Percentiles rank a stretch among this genome's conserved stretches.
These are phyloP conservation scores for Procavia capensis DNA, from an alignment of 2,113 vertebrate genomes.

Conservation along the genomic window DNA sequence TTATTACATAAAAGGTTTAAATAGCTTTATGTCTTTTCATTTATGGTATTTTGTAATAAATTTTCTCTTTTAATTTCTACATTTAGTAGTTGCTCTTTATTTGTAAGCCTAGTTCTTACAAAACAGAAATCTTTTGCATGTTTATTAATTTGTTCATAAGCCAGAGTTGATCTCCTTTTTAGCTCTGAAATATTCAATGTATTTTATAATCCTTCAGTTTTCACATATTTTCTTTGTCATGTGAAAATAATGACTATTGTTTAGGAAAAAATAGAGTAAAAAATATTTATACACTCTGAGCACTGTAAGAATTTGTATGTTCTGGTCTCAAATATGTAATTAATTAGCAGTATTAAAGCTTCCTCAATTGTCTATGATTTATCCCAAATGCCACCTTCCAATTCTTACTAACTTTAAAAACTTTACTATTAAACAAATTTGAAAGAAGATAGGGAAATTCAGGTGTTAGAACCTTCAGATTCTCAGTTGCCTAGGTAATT, in stretches of 20 bases:
- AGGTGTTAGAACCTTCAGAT: not conserved
- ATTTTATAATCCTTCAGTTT: not conserved
- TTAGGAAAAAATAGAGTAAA: not conserved
- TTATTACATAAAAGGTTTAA: not conserved
- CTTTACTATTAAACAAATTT: not conserved
- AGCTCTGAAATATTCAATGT: not conserved
- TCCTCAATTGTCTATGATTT: not conserved
- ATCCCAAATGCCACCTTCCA: not conserved
- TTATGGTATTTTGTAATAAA: not conserved
- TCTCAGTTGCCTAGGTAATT: not conserved
- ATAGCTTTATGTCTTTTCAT: not conserved
- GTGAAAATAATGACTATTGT: not conserved
- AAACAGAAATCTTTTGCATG: not conserved
- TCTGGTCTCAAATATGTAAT: not conserved
- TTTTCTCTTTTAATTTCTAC: not conserved
- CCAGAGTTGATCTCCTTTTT: not conserved
- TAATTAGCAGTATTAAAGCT: not conserved
- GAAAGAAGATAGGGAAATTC: not conserved
- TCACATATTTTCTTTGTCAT: not conserved
- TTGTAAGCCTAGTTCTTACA: not conserved
- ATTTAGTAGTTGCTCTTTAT: not conserved
- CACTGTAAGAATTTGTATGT: not conserved
- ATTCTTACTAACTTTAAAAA: not conserved
- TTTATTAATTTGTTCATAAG: conserved; percentile 7
- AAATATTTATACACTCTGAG: not conserved